Evolutionary conservation across 2,113 vertebrate genomes (phyloP), one percentile per base, ranked within the genome.

Genomic region (Odontesthes bonariensis): DNA sequence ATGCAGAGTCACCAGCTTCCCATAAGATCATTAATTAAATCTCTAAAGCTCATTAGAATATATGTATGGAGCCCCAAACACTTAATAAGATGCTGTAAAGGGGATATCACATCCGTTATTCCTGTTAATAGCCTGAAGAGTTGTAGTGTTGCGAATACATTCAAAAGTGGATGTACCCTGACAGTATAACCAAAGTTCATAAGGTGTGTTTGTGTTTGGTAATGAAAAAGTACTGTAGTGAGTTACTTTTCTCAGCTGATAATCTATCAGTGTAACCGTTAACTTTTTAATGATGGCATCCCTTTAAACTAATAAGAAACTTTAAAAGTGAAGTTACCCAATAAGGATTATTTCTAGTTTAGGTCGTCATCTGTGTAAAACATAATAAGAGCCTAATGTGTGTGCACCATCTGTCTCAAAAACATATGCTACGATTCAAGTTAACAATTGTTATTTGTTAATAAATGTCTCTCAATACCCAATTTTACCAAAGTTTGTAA

Each of bases 401-500:
- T 14, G 60, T n/a, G 61, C 7, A 33, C 6, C 5, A 62, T 60
- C 55, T 66, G 33, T 49, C 27, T 53, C 58, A 64, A 7, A 69
- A 23, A 8, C 35, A 58, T 82, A 65, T 56, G 53, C 53, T 49
- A 69, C 40, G 63, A 56, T 46, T 14, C 16, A 46, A 22, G 19
- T 57, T 53, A 53, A 73, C 27, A 27, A 27, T 27, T 27, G 69
- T 81, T 73, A 77, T 69, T 54, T 69, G 32, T 73, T 35, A 65
- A 51, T 31, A 38, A 73, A 40, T 69, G 66, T 75, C 81, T 17
- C 33, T 82, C 60, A 58, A 32, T 77, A 65, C 69, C 61, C 47
- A 72, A 73, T 42, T 57, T 78, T 35, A 55, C 46, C 27, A 55
- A 70, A 70, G 63, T 85, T 67, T 84, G 65, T 52, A 66, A 77